Evolutionary conservation across 1,140 invertebrate species (phyloP), one percentile per base, ranked within the genome.

Genomic region (Drosophila setifemur): DNA sequence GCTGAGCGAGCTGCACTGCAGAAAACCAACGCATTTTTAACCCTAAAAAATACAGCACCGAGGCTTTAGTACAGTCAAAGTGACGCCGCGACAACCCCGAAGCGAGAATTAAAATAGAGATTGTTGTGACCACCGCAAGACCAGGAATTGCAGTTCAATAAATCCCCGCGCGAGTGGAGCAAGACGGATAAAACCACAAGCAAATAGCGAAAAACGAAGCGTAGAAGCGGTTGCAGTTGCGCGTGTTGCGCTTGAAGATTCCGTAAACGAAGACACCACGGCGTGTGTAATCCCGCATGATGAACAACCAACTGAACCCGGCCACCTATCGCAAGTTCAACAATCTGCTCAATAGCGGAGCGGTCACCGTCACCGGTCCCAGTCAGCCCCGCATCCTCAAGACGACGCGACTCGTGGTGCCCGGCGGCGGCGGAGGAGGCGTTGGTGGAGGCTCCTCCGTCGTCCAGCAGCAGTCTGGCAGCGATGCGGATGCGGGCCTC

Each of bases 271-370:
- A 18, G 19, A 76, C n/a, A n/a, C 52, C 26, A 66, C 61, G 57
- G 58, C 43, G 60, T 70, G n/a, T 37, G 33, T 52, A 39, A 50
- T 14, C 19, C 45, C 37, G 47, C 57, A 78, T 18, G 40, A 89
- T 89, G 88, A 89, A 82, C 77, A 89, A 85, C 61, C 88, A 86
- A 76, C 72, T 90, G 33, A 90, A 73, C 57, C 89, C 77, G 66
- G 73, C 89, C 31, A 83, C 79, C 66, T 90, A 89, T 40, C 85
- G 88, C 58, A 90, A 90, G 78, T 90, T 90, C 48, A 90, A 90
- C 63, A 90, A 90, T 78, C 75, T 90, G 70, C 75, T 90, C 3
- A 86, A 76, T 33, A 90, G 90, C 73, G 90, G 89, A 29, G 86
- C 89, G 21, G 90, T 90, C 12, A 90, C 87, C 39, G 88, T 90